Evolutionary conservation across 2,888 invertebrate species (phyloP), one percentile per base, ranked within the genome.

Genomic region (Temnothorax rugatulus): DNA sequence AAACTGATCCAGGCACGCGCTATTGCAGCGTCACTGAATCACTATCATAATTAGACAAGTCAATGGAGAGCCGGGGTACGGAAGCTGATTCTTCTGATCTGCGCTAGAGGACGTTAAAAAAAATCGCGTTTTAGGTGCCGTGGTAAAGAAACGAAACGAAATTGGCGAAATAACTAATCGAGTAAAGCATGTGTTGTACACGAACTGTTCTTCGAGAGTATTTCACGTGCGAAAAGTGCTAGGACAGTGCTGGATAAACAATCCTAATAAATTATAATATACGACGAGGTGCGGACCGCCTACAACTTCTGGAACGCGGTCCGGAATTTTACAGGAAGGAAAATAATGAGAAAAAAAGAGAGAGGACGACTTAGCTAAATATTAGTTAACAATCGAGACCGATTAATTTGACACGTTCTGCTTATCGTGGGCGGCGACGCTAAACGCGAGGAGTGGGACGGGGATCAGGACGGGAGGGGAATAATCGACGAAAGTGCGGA

Each of bases 1-100:
- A 87, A 93, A 94, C 91, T 94, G 94, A 94, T 94, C 91, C 88
- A 90, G 89, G 89, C 87, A 89, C 87, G 88, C 86, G 88, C 90
- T 89, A 81, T 86, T 61, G 83, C 84, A 89, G 91, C 89, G 88
- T 91, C 82, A 89, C 82, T 85, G 88, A 90, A 84, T 88, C 81
- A 79, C 84, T 84, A 88, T 79, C 86, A 88, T 91, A 91, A 90
- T 88, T 88, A 91, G 88, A 85, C 88, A 85, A 88, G 88, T 86
- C 83, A 87, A 90, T 83, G 83, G 84, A 74, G 52, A 76, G 68
- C 25, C 25, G 68, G 41, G 54, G 5, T 54, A 52, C 68, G 54
- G 29, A 68, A 61, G 50, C 52, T 29, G 4, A 69, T 47, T n/a
- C 74, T 68, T 25, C 74, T 68, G 52, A 82, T 84, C 75, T 61